Base-by-base conservation (phyloP, 2,888 invertebrate genomes). In the Ophion ventricosus region DNA sequence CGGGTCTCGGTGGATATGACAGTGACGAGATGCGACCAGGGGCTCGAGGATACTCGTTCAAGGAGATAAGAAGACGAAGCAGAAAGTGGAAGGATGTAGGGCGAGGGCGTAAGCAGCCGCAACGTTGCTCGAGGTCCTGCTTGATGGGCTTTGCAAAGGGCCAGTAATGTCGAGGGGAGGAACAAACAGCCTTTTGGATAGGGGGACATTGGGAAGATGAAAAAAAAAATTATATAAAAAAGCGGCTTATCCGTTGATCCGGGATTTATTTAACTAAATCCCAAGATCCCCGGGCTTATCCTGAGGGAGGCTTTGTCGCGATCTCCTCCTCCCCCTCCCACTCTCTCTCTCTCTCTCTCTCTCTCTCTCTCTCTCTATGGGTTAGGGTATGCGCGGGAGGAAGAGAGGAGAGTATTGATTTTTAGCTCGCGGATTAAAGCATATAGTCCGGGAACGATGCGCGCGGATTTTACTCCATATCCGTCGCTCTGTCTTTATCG, bases 181-280 rank as follows among this genome's bases (percentile, higher is more conserved):
- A 85, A 61, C 57, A 72, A 64, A 35, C 35, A 49, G 25, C 76
- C 70, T 77, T 73, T 72, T 49, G 26, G 5, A 76, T 26, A 35
- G 74, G 86, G 87, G 82, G 82, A 72, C 75, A 74, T 63, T 29
- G 61, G 29, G 66, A 25, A 61, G 67, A 69, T 85, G 85, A 75
- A 88, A 81, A 49, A 64, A 87, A 88, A 87, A 89, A 88, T 88
- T 89, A 89, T 89, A 90, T 89, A 91, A 91, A 92, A 90, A 91
- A 90, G 90, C 73, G 90, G 90, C 92, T 93, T 91, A 93, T 93
- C 93, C 93, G 91, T 93, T 93, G 92, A 93, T 93, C 93, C 93
- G 88, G 93, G 93, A 93, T 93, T 93, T 93, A 93, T 93, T 93
- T 93, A 93, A 93, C 92, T 93, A 93, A 92, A 91, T 89, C 91